Conservation (phyloP, 2,113 vertebrate genomes). For the Athene noctua region DNA sequence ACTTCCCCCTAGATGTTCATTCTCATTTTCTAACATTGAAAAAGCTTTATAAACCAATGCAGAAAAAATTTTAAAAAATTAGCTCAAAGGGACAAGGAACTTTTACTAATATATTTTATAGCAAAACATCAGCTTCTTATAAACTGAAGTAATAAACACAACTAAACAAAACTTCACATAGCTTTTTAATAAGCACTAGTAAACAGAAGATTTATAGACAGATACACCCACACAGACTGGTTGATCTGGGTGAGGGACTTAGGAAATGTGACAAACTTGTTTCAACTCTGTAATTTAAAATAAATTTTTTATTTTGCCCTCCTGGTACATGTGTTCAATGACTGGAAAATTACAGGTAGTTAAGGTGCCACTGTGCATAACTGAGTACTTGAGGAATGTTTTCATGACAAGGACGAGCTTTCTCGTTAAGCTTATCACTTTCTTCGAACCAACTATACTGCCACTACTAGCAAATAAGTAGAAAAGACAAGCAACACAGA, state of each 20-base stretch:
- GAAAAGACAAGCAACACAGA: constrained; percentile 52
- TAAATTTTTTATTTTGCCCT: constrained; percentile 68
- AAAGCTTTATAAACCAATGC: constrained; percentile 1
- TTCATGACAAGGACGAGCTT: constrained; percentile 66
- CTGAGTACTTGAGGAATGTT: constrained; percentile 64
- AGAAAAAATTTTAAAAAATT: neutral
- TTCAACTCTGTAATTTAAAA: constrained; percentile 64
- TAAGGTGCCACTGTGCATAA: constrained; percentile 65
- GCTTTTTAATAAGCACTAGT: neutral
- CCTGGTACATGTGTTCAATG: constrained; percentile 58
- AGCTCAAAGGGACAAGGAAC: neutral
- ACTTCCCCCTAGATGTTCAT: neutral
- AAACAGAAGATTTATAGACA: constrained; percentile 22
- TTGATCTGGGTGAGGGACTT: constrained; percentile 15
- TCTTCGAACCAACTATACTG: constrained; percentile 42
- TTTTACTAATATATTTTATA: neutral
- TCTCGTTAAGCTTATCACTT: constrained; percentile 64
- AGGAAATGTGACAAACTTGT: constrained; percentile 46
- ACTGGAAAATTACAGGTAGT: constrained; percentile 69
- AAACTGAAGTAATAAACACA: constrained; percentile 13
- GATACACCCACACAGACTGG: neutral
- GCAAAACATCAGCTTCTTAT: neutral
- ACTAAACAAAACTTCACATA: neutral
- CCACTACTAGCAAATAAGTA: constrained; percentile 55
- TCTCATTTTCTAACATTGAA: neutral